Base-by-base conservation (phyloP, 1,140 invertebrate species). In the Halesus radiatus region DNA sequence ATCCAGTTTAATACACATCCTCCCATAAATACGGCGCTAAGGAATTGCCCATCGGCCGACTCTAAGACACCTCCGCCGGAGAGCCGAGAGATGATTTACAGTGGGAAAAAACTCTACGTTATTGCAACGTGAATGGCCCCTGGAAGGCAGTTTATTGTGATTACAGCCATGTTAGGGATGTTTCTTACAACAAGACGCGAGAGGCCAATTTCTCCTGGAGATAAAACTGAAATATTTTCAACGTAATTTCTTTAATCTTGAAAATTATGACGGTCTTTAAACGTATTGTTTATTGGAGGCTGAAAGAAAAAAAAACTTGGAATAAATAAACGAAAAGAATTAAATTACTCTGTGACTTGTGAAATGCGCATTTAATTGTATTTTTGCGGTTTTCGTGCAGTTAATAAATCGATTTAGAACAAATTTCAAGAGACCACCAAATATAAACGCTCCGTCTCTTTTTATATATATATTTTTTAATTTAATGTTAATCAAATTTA, bases 1-100 rank as follows among this genome's bases (percentile, higher is more conserved):
- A 66, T 66, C 62, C 62, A 29, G 26, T 66, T 32, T 66, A 32
- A 32, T 66, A 66, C 26, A 66, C 62, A 66, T 66, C 62, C 62
- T 22, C 22, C 62, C 29, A 45, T 45, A 45, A 66, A 66, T 66
- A 66, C 62, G 62, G 62, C 62, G 29, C 26, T 66, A 66, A 66
- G 62, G 62, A 66, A 66, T 66, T 66, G 62, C 62, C 62, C 62
- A 66, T 66, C 62, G 23, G 26, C 18, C 23, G 15, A 60, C 23
- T 20, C 56, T 60, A 60, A 60, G 56, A 60, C 56, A 60, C 56
- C 62, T 29, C 62, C 22, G 23, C 62, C 23, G 16, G 29, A 7
- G 37, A 45, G 7, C 37, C 37, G 5, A 37, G 62, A 32, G 26
- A 66, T 66, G 62, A 66, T 66, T 66, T 66, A 66, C 13, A 3